Evolutionary conservation across 2,797 vertebrate species (phyloP).

Genomic region (Neosilurus mollespiculum): DNA sequence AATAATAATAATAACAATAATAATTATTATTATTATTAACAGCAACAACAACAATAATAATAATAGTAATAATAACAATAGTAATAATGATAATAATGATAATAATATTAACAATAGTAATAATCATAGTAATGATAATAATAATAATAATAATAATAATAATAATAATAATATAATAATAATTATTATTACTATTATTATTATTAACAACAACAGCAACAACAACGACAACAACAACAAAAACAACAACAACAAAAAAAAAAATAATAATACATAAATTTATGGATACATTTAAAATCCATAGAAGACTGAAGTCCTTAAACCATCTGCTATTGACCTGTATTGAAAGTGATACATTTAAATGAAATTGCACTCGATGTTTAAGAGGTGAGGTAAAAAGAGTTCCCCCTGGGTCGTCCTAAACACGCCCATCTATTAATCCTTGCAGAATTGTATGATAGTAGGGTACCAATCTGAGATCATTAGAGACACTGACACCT

Average conservation of each 20-base stretch:
- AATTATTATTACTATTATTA: neutral
- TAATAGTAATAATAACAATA: neutral
- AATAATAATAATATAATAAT: neutral
- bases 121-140: neutral
- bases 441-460: conserved; percentile 33
- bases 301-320: neutral
- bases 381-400: conserved; percentile 22
- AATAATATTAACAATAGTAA: neutral
- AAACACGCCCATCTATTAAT: conserved; percentile 43
- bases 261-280: too few relatives aligned
- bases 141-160: neutral
- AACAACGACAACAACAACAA: too few relatives aligned
- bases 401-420: conserved; percentile 23
- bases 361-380: conserved; percentile 25
- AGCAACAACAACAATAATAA: too few relatives aligned
- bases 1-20: neutral
- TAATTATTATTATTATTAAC: neutral
- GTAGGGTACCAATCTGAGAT: conserved; percentile 31
- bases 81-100: neutral
- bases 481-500: conserved; percentile 44
- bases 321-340: neutral
- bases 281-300: neutral
- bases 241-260: too few relatives aligned
- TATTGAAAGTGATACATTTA: conserved; percentile 8
- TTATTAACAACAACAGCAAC: too few relatives aligned